phyloP scores from a whole-genome alignment of 2,113 vertebrate genomes.

The Festucalex cinctus region DNA sequence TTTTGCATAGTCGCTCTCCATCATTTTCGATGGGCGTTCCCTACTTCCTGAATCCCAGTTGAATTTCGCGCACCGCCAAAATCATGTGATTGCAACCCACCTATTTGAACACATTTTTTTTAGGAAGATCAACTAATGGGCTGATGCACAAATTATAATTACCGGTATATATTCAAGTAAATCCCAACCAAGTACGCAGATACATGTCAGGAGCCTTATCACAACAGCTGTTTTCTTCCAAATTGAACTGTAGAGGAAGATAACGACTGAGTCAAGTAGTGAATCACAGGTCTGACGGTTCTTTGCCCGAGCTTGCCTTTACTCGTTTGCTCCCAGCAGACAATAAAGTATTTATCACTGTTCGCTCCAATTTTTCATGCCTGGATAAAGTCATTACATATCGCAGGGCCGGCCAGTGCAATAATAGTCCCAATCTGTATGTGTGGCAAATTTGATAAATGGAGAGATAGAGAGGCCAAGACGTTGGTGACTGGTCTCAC shows the following conservation, averaged over 20 bases:
- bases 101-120: not conserved
- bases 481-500: constrained; percentile 40
- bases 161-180: not conserved
- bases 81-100: too few species aligned
- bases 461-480: constrained; percentile 31
- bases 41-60: too few species aligned
- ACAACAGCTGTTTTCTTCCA: constrained; percentile 12
- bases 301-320: constrained; percentile 31
- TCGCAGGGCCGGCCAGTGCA: constrained; percentile 38
- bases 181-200: not conserved
- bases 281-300: constrained; percentile 12
- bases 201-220: constrained; percentile 3
- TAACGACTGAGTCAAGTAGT: constrained; percentile 6
- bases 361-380: constrained; percentile 52
- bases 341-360: constrained; percentile 42
- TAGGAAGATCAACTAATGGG: not conserved
- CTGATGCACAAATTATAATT: not conserved
- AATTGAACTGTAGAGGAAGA: constrained; percentile 15
- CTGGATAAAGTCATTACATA: constrained; percentile 36
- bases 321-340: constrained; percentile 42
- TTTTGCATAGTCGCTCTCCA: too few species aligned
- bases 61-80: too few species aligned
- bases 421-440: constrained; percentile 49
- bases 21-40: too few species aligned
- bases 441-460: constrained; percentile 44